A percentile compares a stretch with the other conserved stretches of the same genome.
phyloP scores from a whole-genome alignment of 2,797 vertebrate genomes.

The Hippocampus kuda region DNA sequence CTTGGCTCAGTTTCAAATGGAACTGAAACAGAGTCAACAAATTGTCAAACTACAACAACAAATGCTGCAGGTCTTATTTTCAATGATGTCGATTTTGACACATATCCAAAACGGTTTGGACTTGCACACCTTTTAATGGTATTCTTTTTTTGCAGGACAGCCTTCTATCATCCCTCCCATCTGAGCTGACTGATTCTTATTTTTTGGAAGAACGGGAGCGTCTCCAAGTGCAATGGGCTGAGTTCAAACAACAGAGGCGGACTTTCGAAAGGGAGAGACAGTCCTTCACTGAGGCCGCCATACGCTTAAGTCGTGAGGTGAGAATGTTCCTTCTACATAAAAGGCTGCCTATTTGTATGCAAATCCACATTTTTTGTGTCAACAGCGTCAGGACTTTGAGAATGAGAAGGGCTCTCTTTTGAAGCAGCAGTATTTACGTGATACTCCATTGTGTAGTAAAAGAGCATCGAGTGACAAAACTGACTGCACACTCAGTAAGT shows the following conservation, averaged over 20 bases:
- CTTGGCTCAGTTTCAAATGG: conserved; percentile 57
- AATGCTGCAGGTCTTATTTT: conserved; percentile 61
- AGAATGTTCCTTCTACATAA: neutral
- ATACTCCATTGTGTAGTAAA: conserved; percentile 35
- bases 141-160: conserved; percentile 41
- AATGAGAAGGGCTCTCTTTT: conserved; percentile 54
- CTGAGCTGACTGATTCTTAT: conserved; percentile 58
- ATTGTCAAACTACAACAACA: conserved; percentile 66
- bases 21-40: conserved; percentile 62
- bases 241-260: conserved; percentile 58
- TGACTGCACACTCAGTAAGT: conserved; percentile 52
- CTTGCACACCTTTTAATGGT: neutral
- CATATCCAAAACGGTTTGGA: neutral
- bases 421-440: conserved; percentile 57
- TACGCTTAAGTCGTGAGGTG: conserved; percentile 70
- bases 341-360: neutral
- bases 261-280: conserved; percentile 67
- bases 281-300: conserved; percentile 72
- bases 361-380: neutral
- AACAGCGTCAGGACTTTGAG: conserved; percentile 62
- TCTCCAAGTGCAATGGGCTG: conserved; percentile 51
- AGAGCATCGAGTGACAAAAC: conserved; percentile 16
- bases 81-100: neutral
- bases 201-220: conserved; percentile 72
- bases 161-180: conserved; percentile 31